Percentiles rank a stretch among this genome's conserved stretches.
These are phyloP conservation scores for Drosophila engyochracea DNA, from an alignment of 2,888 invertebrate species.

Conservation along the genomic window DNA sequence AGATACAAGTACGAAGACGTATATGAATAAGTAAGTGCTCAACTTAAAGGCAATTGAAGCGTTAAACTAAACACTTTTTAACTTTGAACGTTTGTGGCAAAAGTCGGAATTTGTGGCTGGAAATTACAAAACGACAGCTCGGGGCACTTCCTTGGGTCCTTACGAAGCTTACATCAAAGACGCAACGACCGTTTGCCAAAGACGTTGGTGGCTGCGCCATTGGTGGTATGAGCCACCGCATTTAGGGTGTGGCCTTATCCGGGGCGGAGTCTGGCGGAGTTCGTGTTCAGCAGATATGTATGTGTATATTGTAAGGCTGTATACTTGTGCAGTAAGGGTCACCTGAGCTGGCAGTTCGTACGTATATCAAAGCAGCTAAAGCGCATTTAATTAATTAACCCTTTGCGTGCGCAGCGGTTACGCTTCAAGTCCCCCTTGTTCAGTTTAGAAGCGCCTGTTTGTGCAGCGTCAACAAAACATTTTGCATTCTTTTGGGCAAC, in stretches of 20 bases:
- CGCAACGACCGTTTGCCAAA: constrained; percentile 11
- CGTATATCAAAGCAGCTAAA: constrained; percentile 32
- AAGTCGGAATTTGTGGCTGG: constrained; percentile 42
- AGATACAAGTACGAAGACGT: background rate
- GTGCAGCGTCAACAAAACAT: constrained; percentile 65
- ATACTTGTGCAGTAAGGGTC: background rate
- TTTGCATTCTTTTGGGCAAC: constrained; percentile 70
- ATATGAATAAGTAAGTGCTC: background rate
- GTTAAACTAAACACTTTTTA: constrained; percentile 32
- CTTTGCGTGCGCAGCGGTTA: constrained; percentile 79
- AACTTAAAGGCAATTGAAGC: constrained; percentile 47
- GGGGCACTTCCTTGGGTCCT: constrained; percentile 52
- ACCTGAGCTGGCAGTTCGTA: constrained; percentile 2
- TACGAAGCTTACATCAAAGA: constrained; percentile 70
- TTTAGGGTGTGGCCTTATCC: constrained; percentile 45
- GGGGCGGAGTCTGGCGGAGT: constrained; percentile 41
- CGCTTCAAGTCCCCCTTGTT: constrained; percentile 56
- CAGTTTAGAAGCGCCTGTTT: constrained; percentile 54
- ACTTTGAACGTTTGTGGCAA: constrained; percentile 18
- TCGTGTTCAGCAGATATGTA: constrained; percentile 11
- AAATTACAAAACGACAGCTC: constrained; percentile 66
- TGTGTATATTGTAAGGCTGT: background rate
- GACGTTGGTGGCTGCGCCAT: background rate
- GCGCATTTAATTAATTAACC: constrained; percentile 82
- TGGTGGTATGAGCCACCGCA: constrained; percentile 15